phyloP scores from a whole-genome alignment of 1,140 invertebrate genomes.

The Dolichoris vasculosae region DNA sequence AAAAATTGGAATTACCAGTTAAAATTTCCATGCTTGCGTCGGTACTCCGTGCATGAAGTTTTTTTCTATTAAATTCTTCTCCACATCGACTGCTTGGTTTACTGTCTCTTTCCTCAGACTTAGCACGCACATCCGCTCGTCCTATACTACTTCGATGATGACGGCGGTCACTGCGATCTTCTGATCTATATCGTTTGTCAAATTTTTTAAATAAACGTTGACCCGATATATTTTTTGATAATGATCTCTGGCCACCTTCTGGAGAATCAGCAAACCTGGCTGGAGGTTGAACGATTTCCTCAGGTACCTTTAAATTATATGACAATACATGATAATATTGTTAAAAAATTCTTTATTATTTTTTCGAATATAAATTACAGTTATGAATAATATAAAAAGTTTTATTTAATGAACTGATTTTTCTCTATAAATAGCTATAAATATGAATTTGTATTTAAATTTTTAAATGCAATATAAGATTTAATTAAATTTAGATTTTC shows the following conservation, averaged over 20 bases:
- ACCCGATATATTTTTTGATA: conserved; percentile 65
- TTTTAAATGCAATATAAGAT: too few species aligned
- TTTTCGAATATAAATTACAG: not conserved
- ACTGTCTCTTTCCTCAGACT: conserved; percentile 85
- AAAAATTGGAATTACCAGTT: conserved; percentile 71
- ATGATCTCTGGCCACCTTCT: conserved; percentile 74
- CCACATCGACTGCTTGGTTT: conserved; percentile 71
- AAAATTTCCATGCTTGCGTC: conserved; percentile 84
- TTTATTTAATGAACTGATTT: too few species aligned
- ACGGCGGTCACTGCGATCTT: conserved; percentile 80
- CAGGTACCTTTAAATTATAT: conserved; percentile 72
- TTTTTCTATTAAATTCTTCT: conserved; percentile 79
- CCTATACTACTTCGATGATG: conserved; percentile 79
- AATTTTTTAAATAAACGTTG: conserved; percentile 85
- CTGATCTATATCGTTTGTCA: conserved; percentile 87
- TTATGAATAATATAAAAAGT: not conserved
- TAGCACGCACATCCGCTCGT: conserved; percentile 82
- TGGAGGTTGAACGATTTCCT: conserved; percentile 88
- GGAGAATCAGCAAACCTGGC: conserved; percentile 91
- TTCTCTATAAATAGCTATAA: too few species aligned
- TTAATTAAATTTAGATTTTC: too few species aligned
- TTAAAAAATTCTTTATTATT: not conserved
- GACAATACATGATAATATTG: not conserved
- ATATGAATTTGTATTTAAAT: too few species aligned
- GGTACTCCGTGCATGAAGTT: conserved; percentile 81